A percentile compares a stretch with the other conserved stretches of the same genome.
Conservation (phyloP, 2,113 vertebrate species). For the Dasyurus viverrinus region DNA sequence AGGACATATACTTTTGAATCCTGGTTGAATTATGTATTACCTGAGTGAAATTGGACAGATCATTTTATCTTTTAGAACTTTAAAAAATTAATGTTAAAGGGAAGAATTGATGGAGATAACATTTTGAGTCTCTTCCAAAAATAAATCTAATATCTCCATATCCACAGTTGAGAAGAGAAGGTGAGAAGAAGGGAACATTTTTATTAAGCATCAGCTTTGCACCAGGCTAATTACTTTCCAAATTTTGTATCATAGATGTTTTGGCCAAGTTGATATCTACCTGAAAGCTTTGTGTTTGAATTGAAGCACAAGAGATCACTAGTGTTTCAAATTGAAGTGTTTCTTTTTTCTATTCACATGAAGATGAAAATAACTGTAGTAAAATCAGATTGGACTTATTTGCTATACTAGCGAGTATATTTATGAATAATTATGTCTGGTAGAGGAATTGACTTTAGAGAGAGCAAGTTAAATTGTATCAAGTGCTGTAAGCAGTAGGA, state of each 20-base stretch:
- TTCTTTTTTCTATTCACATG: background rate
- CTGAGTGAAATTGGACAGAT: background rate
- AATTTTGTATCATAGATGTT: background rate
- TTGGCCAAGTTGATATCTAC: background rate
- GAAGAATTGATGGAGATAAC: background rate
- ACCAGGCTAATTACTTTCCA: background rate
- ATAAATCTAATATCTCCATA: background rate
- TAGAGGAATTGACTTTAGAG: background rate
- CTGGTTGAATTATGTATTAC: background rate
- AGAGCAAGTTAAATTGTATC: background rate
- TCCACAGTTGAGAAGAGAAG: background rate
- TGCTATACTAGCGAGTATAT: background rate
- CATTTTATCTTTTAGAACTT: background rate
- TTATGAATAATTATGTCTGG: background rate
- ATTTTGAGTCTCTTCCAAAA: background rate
- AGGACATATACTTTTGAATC: background rate
- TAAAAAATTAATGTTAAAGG: background rate
- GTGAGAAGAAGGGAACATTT: background rate
- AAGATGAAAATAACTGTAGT: background rate
- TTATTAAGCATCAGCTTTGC: background rate
- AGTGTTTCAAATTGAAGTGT: background rate
- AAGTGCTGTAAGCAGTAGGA: background rate
- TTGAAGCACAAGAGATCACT: background rate
- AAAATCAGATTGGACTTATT: background rate
- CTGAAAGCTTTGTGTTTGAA: background rate